These are phyloP conservation scores for Dynastes maya DNA, from an alignment of 2,888 invertebrate species.

Conservation along the genomic window DNA sequence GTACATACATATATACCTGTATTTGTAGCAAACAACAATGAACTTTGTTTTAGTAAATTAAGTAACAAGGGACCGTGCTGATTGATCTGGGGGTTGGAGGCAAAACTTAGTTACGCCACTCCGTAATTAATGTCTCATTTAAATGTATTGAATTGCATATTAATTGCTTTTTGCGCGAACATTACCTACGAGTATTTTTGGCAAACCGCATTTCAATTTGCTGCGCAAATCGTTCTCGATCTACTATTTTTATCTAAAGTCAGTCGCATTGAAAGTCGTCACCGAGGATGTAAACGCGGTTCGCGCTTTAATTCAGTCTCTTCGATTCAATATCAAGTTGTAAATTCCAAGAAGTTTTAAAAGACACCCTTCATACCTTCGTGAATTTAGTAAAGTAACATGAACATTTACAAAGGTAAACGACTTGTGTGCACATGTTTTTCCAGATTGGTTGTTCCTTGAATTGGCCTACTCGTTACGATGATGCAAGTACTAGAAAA, in stretches of 20 bases:
- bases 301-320: neutral
- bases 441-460: neutral
- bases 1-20: no score
- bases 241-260: slow-evolving; percentile 18
- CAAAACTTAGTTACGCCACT: neutral
- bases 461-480: neutral
- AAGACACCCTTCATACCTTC: neutral
- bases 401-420: slow-evolving; percentile 7
- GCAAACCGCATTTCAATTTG: neutral
- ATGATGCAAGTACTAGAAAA: no score
- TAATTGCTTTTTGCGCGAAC: neutral
- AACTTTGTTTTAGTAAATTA: no score
- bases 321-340: neutral
- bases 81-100: no score
- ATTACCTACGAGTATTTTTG: neutral
- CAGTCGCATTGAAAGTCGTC: slow-evolving; percentile 1
- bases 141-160: neutral
- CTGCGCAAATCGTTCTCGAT: slow-evolving; percentile 22
- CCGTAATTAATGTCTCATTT: neutral
- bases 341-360: neutral
- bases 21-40: no score
- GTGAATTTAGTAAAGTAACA: neutral
- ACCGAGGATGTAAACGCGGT: neutral
- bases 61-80: no score
- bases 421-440: slow-evolving; percentile 2